A percentile compares a stretch with the other conserved stretches of the same genome.
These are phyloP conservation scores for Drosophila kikkawai DNA, from an alignment of 1,140 invertebrate species.

Conservation along the genomic window DNA sequence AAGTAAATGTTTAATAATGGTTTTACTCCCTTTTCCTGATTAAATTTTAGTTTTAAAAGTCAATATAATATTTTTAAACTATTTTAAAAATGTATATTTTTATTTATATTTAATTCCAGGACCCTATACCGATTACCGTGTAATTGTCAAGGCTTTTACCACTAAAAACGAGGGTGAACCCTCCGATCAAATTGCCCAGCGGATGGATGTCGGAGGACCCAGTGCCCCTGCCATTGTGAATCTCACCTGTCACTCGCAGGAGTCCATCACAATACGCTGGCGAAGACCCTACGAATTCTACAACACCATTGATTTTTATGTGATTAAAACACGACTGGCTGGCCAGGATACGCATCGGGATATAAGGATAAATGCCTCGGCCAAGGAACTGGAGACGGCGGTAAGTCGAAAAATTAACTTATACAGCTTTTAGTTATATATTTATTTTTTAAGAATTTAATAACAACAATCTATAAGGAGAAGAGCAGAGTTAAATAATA, in stretches of 20 bases:
- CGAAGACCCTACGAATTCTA: slow-evolving; percentile 90
- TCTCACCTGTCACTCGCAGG: slow-evolving; percentile 91
- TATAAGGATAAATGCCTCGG: slow-evolving; percentile 87
- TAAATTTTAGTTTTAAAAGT: too few relatives aligned
- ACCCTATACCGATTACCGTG: slow-evolving; percentile 93
- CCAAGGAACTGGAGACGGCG: slow-evolving; percentile 87
- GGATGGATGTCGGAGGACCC: slow-evolving; percentile 93
- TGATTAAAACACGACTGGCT: slow-evolving; percentile 89
- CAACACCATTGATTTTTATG: slow-evolving; percentile 92
- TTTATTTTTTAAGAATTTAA: too few relatives aligned
- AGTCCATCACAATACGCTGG: slow-evolving; percentile 93
- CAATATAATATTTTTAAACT: slow-evolving; percentile 27
- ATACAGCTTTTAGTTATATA: too few relatives aligned
- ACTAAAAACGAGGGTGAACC: slow-evolving; percentile 90
- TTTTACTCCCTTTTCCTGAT: neutral
- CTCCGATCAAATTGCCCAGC: slow-evolving; percentile 90
- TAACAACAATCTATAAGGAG: too few relatives aligned
- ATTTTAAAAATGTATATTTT: too few relatives aligned
- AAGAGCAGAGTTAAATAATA: too few relatives aligned
- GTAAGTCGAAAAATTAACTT: slow-evolving; percentile 84
- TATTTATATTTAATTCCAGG: slow-evolving; percentile 86
- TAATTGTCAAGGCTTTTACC: slow-evolving; percentile 93
- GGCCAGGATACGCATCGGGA: slow-evolving; percentile 87
- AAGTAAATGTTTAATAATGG: neutral
- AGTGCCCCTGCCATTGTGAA: slow-evolving; percentile 92